Conservation (phyloP, 2,113 vertebrate species). For the Saccopteryx leptura region DNA sequence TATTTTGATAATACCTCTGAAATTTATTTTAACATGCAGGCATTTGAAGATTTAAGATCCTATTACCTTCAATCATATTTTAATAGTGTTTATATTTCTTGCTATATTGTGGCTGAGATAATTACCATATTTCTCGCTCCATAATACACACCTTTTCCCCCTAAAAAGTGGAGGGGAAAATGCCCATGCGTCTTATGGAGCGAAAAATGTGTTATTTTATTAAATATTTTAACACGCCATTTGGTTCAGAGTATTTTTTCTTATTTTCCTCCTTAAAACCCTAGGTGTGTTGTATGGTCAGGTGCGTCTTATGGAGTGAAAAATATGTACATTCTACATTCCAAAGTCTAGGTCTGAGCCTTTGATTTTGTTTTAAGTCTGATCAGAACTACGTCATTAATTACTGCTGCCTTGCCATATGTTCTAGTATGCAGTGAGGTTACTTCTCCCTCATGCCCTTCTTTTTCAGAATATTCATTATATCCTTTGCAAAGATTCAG, state of each 20-base stretch:
- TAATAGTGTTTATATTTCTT: constrained; percentile 29
- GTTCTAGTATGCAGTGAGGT: background rate
- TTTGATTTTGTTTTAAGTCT: background rate
- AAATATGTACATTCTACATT: background rate
- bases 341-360: background rate
- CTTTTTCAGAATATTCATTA: constrained; percentile 35
- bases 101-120: background rate
- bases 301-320: too few relatives aligned
- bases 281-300: too few relatives aligned
- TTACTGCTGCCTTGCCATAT: background rate
- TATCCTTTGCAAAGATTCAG: background rate
- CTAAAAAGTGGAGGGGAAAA: too few relatives aligned
- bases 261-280: too few relatives aligned
- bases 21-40: constrained; percentile 30
- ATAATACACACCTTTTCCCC: too few relatives aligned
- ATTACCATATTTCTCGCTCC: background rate
- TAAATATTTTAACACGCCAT: too few relatives aligned
- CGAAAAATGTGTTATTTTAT: too few relatives aligned
- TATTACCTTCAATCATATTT: constrained; percentile 9
- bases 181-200: too few relatives aligned
- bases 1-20: constrained; percentile 52
- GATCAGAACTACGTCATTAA: background rate
- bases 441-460: background rate
- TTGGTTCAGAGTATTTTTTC: too few relatives aligned
- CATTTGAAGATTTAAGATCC: constrained; percentile 45